Percentiles rank a stretch among this genome's conserved stretches.
These are phyloP conservation scores for Muscicapa comitata DNA, from an alignment of 2,797 vertebrate genomes.

Conservation along the genomic window DNA sequence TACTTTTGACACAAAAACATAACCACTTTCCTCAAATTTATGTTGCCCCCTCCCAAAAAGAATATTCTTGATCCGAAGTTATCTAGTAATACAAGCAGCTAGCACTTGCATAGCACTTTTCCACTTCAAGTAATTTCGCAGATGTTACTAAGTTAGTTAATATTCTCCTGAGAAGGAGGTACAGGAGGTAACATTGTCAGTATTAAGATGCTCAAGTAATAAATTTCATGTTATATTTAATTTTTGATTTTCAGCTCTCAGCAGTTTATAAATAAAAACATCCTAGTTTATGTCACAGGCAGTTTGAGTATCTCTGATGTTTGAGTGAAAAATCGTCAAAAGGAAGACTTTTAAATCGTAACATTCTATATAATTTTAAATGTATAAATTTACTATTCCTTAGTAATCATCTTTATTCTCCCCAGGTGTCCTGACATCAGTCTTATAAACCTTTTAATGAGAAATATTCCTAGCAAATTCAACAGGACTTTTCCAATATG, in stretches of 20 bases:
- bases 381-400: background rate
- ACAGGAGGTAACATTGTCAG: background rate
- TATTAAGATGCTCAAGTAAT: background rate
- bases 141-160: background rate
- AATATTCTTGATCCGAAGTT: background rate
- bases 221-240: background rate
- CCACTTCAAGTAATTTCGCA: background rate
- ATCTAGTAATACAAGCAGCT: background rate
- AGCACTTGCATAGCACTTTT: background rate
- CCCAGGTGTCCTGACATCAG: background rate
- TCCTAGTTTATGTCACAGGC: background rate
- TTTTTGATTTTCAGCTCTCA: background rate
- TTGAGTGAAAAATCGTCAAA: background rate
- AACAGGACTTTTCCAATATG: background rate
- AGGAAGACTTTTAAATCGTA: background rate
- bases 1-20: background rate
- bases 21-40: background rate
- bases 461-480: background rate
- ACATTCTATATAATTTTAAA: background rate
- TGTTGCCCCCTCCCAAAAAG: fast-evolving
- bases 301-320: background rate
- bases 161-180: background rate
- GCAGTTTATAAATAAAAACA: background rate
- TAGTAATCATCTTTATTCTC: background rate
- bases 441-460: background rate